Conservation (phyloP, 2,113 vertebrate genomes). For the Trogon surrucura region DNA sequence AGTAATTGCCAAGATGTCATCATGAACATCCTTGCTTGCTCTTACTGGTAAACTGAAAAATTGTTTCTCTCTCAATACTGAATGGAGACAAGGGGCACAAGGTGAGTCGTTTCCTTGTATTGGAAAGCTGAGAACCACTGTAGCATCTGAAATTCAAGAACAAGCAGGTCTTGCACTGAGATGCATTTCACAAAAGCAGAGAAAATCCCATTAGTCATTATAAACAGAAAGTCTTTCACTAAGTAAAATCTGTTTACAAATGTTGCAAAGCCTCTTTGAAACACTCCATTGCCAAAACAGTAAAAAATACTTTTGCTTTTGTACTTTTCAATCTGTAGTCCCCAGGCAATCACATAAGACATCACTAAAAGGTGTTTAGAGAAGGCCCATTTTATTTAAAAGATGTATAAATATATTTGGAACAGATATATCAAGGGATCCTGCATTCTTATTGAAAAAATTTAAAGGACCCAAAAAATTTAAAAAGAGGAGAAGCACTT, state of each 20-base stretch:
- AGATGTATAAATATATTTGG: neutral
- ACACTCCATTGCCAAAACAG: neutral
- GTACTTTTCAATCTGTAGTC: neutral
- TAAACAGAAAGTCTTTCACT: neutral
- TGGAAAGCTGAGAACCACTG: neutral
- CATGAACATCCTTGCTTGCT: neutral
- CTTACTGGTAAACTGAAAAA: neutral
- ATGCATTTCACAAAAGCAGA: fast-evolving
- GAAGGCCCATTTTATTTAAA: neutral
- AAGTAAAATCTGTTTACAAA: neutral
- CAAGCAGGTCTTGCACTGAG: neutral
- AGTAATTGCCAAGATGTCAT: neutral
- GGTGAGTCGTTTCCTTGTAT: neutral
- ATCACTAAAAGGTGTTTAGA: neutral
- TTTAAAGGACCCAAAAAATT: neutral
- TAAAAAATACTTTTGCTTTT: neutral
- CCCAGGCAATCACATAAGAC: neutral
- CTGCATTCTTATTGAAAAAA: neutral
- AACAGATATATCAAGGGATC: neutral
- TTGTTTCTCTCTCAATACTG: neutral
- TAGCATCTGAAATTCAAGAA: neutral
- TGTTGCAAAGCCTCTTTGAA: neutral
- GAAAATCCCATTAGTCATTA: neutral
- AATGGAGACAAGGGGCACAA: neutral
- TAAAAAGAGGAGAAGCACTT: neutral